Base-by-base conservation (phyloP, 2,888 invertebrate species). In the Melinaea menophilus region DNA sequence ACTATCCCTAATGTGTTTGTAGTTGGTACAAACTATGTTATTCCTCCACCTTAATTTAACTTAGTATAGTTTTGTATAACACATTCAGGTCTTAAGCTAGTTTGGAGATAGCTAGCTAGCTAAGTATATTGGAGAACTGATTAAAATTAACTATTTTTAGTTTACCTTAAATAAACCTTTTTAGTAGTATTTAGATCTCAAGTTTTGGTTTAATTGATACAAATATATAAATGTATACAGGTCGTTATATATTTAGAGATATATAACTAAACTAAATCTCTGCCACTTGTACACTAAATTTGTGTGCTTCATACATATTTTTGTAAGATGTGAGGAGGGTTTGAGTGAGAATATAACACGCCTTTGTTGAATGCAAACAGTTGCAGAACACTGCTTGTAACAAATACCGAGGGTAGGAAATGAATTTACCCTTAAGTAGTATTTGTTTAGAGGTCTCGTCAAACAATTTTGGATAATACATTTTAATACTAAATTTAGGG, bases 271-370 rank as follows among this genome's bases (percentile, higher is more conserved):
- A 54, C 13, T n/a, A 9, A 41, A 55, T 33, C 31, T 2, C 13
- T 7, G 22, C 41, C 37, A 47, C 0, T 7, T 47, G 9, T 22
- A 11, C 41, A 56, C 57, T 33, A 63, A 48, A 56, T 63, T 68
- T 60, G 68, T 67, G 67, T 69, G 69, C 41, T 62, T 48, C 58
- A 57, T 62, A 64, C 61, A 67, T 68, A 69, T 67, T 67, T 69
- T 65, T 69, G 64, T 56, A 60, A 9, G 41, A 41, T 41, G 11
- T 41, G 41, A 37, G 37, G 37, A 41, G 41, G 9, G 41, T 69
- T 69, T 63, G 65, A 63, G 57, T 55, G 63, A 63, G 65, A 67
- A 69, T 65, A 67, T 69, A 65, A 63, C 64, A 61, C 56, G 65
- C 60, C 61, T 60, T 58, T 63, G 57, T 33, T 56, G 65, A 65